These are phyloP conservation scores for Antheraea mylitta DNA, from an alignment of 1,140 invertebrate species.

Conservation along the genomic window DNA sequence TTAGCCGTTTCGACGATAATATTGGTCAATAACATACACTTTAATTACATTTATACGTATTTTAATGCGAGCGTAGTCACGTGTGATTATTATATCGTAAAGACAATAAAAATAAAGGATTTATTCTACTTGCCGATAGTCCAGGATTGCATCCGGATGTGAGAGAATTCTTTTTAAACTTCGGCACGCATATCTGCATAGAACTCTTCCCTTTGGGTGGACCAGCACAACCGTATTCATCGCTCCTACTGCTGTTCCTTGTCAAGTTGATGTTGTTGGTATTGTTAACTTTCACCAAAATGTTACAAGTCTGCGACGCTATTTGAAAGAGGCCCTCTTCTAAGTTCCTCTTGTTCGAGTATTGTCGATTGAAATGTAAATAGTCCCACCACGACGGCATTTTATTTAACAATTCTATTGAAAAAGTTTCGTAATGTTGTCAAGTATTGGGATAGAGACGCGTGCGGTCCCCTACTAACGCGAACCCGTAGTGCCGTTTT, in stretches of 20 bases:
- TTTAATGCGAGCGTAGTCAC: too few species aligned
- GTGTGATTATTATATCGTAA: too few species aligned
- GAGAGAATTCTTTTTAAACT: slow-evolving; percentile 69
- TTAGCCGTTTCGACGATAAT: too few species aligned
- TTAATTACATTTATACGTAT: too few species aligned
- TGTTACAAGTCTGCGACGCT: slow-evolving; percentile 85
- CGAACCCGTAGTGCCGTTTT: slow-evolving; percentile 37
- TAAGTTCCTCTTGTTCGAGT: slow-evolving; percentile 80
- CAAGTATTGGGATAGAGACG: slow-evolving; percentile 15
- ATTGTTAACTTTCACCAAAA: slow-evolving; percentile 86
- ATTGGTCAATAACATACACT: too few species aligned
- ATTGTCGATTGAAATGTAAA: slow-evolving; percentile 74
- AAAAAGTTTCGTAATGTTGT: slow-evolving; percentile 20
- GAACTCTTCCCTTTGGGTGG: slow-evolving; percentile 64
- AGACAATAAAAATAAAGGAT: too few species aligned
- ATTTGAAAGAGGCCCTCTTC: slow-evolving; percentile 86
- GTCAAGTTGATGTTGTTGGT: slow-evolving; percentile 86
- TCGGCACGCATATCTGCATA: slow-evolving; percentile 68
- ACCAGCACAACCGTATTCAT: slow-evolving; percentile 79
- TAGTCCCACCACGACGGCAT: slow-evolving; percentile 81
- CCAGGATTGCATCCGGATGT: slow-evolving; percentile 75
- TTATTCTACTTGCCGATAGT: slow-evolving; percentile 66
- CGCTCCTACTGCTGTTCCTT: slow-evolving; percentile 81
- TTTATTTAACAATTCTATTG: slow-evolving; percentile 43
- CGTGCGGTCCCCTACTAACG: slow-evolving; percentile 40